Evolutionary conservation across 35 echinoderm and acorn worm species (phyloP).

Genomic region (Hemicentrotus pulcherrimus): DNA sequence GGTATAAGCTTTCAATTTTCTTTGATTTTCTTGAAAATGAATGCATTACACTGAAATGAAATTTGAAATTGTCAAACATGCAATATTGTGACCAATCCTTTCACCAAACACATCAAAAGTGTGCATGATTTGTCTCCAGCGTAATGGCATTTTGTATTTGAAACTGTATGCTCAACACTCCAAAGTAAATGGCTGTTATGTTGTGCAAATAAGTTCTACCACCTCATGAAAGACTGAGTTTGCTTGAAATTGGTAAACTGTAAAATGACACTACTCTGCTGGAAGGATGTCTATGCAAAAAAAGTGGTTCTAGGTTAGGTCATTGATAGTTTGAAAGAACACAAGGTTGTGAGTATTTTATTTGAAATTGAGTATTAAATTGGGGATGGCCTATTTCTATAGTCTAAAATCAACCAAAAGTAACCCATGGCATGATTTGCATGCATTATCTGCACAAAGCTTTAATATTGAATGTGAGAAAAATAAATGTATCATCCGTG

Average conservation of each 20-base stretch:
- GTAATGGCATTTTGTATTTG: background rate
- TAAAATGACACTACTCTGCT: background rate
- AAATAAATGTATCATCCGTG: background rate
- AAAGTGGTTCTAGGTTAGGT: too few relatives aligned
- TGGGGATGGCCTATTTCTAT: too few relatives aligned
- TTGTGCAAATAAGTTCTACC: background rate
- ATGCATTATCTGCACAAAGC: background rate
- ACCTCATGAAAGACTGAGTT: background rate
- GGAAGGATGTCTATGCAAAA: too few relatives aligned
- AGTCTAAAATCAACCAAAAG: too few relatives aligned
- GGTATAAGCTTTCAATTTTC: background rate
- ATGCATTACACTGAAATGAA: background rate
- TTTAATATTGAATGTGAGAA: slow-evolving; percentile 8
- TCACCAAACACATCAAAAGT: background rate
- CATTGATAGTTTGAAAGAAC: too few relatives aligned
- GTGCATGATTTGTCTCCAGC: background rate
- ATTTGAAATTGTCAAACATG: background rate
- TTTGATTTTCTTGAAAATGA: background rate
- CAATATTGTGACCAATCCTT: background rate
- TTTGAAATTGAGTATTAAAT: too few relatives aligned
- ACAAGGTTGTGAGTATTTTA: too few relatives aligned
- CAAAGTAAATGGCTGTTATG: background rate
- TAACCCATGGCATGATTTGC: background rate
- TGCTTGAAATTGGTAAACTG: background rate
- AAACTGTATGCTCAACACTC: background rate